These are phyloP conservation scores for Platycercus adscitus DNA, from an alignment of 2,113 vertebrate genomes.

Conservation along the genomic window DNA sequence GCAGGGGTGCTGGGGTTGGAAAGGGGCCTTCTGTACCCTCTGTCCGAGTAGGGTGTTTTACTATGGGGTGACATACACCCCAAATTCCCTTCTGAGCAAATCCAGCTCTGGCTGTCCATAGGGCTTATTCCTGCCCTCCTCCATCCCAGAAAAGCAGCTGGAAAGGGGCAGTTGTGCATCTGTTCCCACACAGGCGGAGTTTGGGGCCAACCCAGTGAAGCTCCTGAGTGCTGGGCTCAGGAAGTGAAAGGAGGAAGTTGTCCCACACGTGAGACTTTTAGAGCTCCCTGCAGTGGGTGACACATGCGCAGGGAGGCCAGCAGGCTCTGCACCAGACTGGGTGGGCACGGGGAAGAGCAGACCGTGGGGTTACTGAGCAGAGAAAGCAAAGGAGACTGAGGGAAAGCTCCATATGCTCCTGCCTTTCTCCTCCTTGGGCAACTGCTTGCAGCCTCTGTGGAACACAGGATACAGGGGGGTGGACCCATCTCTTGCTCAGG, in stretches of 20 bases:
- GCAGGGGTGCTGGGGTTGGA: neutral
- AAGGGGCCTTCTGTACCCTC: neutral
- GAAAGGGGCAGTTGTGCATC: neutral
- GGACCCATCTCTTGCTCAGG: neutral
- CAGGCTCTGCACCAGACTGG: neutral
- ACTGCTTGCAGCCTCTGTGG: neutral
- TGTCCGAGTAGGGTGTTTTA: neutral
- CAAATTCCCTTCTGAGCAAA: neutral
- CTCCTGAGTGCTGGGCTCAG: neutral
- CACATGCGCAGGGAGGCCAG: neutral
- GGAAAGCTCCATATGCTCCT: neutral
- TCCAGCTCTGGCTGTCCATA: neutral
- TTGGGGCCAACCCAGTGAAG: neutral
- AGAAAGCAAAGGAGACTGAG: neutral
- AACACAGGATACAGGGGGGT: too few species aligned
- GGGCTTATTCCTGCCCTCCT: neutral
- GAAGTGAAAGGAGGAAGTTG: neutral
- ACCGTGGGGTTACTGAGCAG: neutral
- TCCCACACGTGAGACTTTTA: neutral
- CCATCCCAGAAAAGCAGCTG: neutral
- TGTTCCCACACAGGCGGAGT: neutral
- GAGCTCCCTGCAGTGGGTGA: neutral
- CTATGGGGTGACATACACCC: neutral
- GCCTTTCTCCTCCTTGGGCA: neutral
- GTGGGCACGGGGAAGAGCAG: rapidly evolving